These are phyloP conservation scores for Mastigias papua DNA, from an alignment of 30 jellyfish, hydroid and myxozoan genomes.

Conservation along the genomic window DNA sequence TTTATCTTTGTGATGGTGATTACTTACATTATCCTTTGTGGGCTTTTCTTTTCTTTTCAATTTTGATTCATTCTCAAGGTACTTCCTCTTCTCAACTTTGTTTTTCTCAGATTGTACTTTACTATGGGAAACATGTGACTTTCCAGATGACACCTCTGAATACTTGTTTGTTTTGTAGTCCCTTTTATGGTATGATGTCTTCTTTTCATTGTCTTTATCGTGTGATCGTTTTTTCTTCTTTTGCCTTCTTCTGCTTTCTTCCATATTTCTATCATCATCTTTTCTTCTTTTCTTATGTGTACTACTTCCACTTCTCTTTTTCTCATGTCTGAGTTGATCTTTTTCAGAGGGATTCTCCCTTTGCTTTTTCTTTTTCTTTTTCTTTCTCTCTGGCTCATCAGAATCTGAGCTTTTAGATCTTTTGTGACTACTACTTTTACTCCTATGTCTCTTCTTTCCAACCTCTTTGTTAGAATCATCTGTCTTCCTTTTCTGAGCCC, in stretches of 20 bases:
- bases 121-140: background rate
- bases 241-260: background rate
- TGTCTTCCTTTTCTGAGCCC: background rate
- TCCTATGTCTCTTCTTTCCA: conserved; percentile 28
- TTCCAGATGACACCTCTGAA: conserved; percentile 3
- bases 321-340: conserved; percentile 6
- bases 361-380: conserved; percentile 34
- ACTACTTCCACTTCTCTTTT: background rate
- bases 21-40: background rate
- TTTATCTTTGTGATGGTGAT: conserved; percentile 3
- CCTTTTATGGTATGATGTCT: background rate
- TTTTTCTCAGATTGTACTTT: background rate
- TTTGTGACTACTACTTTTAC: conserved; percentile 53
- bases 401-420: conserved; percentile 57
- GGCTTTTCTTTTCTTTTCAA: background rate
- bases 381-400: conserved; percentile 38
- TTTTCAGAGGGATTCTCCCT: conserved; percentile 33
- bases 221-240: background rate
- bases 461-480: background rate
- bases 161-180: background rate
- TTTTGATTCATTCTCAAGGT: conserved; percentile 19
- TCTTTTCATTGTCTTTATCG: background rate
- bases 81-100: background rate
- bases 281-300: conserved; percentile 17
- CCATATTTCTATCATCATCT: background rate